Evolutionary conservation across 2,113 vertebrate species (phyloP), one percentile per base, ranked within the genome.

Genomic region (Ptilonorhynchus violaceus): DNA sequence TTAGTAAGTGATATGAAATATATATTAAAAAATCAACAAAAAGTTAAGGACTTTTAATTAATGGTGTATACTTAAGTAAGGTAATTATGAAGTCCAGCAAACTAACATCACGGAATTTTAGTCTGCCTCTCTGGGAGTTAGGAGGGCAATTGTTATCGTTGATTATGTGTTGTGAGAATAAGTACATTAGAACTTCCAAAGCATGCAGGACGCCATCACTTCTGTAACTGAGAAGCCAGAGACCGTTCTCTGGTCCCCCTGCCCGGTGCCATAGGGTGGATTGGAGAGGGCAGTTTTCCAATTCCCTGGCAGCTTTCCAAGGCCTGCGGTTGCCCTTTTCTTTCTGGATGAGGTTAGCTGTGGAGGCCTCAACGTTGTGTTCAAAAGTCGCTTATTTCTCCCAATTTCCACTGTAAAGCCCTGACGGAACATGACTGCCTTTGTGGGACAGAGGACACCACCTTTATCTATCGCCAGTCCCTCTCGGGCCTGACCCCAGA

Each of bases 391-490:
- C 42, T 35, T 9, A 10, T 25, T 63, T 60, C 24, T 50, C 24
- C 8, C 5, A 1, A 1, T 66, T 81, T 46, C 53, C 23, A 22
- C 27, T 30, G 23, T 33, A 30, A 74, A 14, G 20, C 22, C 17
- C 21, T 50, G 24, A 47, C 0, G 0, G 46, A 37, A 22, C 27
- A 11, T 0, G 10, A 28, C 15, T 10, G 3, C 3, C 15, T 23
- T 7, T 6, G 8, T 1, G 16, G 21, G 24, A 6, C 2, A 1
- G 0, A 9, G 13, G n/a, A 27, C 46, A 60, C 13, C 24, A 8
- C 27, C 47, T 3, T 52, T 12, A 42, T 15, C 31, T 4, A 3
- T 4, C 42, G 10, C 66, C 41, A 21, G n/a, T 2, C 47, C 41
- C 68, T 21, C 44, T 59, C 21, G 5, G 21, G 4, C n/a, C n/a